Conservation (phyloP, 2,888 invertebrate genomes). For the Sarcophaga variegata region DNA sequence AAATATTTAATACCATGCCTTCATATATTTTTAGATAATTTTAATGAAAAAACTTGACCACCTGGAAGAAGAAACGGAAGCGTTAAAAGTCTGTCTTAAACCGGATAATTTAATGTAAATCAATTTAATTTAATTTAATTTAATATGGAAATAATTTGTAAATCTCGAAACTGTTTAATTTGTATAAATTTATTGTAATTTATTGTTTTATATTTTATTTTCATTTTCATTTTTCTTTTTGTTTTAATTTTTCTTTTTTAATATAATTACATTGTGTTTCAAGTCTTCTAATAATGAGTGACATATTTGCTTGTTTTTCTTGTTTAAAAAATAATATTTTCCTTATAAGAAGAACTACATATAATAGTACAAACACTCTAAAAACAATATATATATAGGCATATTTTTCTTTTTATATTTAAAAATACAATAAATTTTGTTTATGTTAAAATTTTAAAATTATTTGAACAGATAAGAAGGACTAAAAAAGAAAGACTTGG, state of each 20-base stretch:
- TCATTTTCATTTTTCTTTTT: conserved; percentile 14
- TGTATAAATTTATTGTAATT: neutral
- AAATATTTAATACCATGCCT: conserved; percentile 12
- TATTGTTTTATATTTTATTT: conserved; percentile 26
- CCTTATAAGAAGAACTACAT: conserved; percentile 31
- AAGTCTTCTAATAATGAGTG: conserved; percentile 65
- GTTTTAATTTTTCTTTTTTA: neutral
- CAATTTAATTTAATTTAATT: neutral
- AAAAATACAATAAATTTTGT: conserved; percentile 26
- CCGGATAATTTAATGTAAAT: conserved; percentile 49
- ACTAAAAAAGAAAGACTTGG: conserved; percentile 32
- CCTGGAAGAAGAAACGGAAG: conserved; percentile 92
- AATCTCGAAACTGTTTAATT: neutral
- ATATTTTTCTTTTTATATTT: no score
- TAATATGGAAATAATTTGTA: neutral
- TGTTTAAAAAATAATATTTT: conserved; percentile 13
- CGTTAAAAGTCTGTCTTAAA: conserved; percentile 75
- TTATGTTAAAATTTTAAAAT: conserved; percentile 32
- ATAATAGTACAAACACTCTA: conserved; percentile 51
- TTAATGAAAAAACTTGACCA: conserved; percentile 93
- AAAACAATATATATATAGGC: conserved; percentile 1
- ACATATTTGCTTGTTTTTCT: conserved; percentile 22
- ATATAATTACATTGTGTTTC: conserved; percentile 49
- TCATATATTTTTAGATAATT: conserved; percentile 84
- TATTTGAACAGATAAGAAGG: neutral